These are phyloP conservation scores for Netelia inedita DNA, from an alignment of 2,888 invertebrate species.

Conservation along the genomic window DNA sequence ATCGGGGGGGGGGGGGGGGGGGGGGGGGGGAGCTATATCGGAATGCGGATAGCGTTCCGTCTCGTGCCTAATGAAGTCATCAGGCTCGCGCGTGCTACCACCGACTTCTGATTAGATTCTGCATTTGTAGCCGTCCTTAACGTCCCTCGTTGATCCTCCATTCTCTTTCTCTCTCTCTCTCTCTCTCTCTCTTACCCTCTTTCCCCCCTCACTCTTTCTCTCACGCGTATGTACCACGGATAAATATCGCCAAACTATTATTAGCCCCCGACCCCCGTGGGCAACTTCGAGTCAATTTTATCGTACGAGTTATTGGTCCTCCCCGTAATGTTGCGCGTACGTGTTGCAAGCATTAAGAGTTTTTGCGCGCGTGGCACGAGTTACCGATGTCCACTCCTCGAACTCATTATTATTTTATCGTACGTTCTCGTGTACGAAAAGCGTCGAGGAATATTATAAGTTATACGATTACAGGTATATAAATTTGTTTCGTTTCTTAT, in stretches of 20 bases:
- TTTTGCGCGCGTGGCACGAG: constrained; percentile 53
- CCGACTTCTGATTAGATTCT: constrained; percentile 81
- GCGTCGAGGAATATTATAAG: not conserved
- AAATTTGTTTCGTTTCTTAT: constrained; percentile 31
- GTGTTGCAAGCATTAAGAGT: constrained; percentile 64
- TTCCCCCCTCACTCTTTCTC: constrained; percentile 20
- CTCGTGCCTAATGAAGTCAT: constrained; percentile 83
- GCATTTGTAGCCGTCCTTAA: constrained; percentile 68
- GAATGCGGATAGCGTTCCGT: constrained; percentile 81
- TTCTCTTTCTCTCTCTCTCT: constrained; percentile 36
- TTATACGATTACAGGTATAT: not conserved
- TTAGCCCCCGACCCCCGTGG: constrained; percentile 37
- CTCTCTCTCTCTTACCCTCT: constrained; percentile 19
- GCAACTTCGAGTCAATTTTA: constrained; percentile 40
- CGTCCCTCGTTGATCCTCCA: constrained; percentile 53
- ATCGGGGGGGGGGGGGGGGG: no score
- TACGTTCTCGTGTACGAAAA: not conserved
- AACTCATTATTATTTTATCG: constrained; percentile 11
- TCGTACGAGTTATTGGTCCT: constrained; percentile 64
- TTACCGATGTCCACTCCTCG: constrained; percentile 10
- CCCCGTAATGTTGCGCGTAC: constrained; percentile 57
- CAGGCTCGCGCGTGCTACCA: constrained; percentile 81
- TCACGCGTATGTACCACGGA: not conserved
- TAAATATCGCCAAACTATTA: constrained; percentile 56
- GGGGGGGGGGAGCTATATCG: constrained; percentile 73